These are phyloP conservation scores for Heptranchias perlo DNA, from an alignment of 2,113 vertebrate species.

Conservation along the genomic window DNA sequence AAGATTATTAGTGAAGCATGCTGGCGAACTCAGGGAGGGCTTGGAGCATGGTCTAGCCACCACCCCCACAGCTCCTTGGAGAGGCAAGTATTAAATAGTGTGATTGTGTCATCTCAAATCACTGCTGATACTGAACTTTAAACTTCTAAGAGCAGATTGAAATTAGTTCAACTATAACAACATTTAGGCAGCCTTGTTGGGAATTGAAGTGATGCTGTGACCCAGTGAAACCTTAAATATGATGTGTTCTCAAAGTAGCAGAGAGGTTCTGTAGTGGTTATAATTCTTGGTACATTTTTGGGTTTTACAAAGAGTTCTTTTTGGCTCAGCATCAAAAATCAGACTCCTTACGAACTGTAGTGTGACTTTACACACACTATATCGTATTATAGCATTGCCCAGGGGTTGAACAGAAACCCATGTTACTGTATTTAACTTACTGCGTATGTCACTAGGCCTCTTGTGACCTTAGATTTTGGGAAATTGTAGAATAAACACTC, in stretches of 20 bases:
- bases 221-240: not conserved
- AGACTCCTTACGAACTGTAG: no score
- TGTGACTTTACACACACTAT: no score
- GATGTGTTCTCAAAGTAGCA: not conserved
- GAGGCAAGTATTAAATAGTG: conserved; percentile 57
- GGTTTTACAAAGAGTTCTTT: not conserved
- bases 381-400: not conserved
- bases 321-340: no score
- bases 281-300: not conserved
- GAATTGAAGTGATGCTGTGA: not conserved
- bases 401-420: not conserved
- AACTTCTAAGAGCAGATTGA: not conserved
- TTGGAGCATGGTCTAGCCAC: conserved; percentile 89
- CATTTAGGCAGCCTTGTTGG: not conserved
- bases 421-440: no score
- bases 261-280: not conserved
- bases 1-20: conserved; percentile 88
- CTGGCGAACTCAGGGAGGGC: conserved; percentile 88
- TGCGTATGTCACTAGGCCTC: no score
- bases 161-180: not conserved
- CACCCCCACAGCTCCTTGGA: conserved; percentile 93
- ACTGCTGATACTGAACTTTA: not conserved
- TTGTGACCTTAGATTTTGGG: no score
- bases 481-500: no score
- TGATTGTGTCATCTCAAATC: not conserved